phyloP scores from a whole-genome alignment of 2,888 invertebrate genomes.

The Drosophila nr. medialis region DNA sequence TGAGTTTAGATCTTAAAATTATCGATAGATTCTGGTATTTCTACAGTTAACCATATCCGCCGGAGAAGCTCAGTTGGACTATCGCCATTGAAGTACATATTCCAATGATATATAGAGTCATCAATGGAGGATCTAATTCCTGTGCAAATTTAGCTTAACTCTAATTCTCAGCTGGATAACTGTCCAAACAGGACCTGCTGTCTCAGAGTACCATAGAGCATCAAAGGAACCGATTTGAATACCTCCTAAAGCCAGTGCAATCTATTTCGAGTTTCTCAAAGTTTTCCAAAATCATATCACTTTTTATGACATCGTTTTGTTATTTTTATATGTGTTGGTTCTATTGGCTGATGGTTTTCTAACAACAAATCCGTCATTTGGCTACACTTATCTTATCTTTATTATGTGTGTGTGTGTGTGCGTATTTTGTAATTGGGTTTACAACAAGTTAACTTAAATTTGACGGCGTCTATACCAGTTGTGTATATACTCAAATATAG shows the following conservation, averaged over 20 bases:
- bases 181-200: background rate
- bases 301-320: background rate
- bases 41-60: background rate
- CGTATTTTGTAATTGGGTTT: background rate
- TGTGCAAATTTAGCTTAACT: background rate
- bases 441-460: slow-evolving; percentile 9
- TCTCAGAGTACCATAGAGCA: background rate
- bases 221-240: background rate
- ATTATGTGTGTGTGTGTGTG: background rate
- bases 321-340: background rate
- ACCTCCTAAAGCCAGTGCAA: background rate
- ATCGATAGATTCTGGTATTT: background rate
- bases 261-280: background rate
- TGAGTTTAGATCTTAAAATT: background rate
- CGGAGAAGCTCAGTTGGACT: too few species aligned
- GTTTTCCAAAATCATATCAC: background rate
- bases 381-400: background rate
- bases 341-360: background rate
- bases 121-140: too few species aligned
- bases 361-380: background rate
- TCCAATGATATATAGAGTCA: background rate
- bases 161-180: background rate
- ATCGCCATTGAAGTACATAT: background rate
- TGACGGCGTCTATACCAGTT: slow-evolving; percentile 11
- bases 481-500: slow-evolving; percentile 34